Base-by-base conservation (phyloP, 2,113 vertebrate genomes). In the Emydura subglobosa region DNA sequence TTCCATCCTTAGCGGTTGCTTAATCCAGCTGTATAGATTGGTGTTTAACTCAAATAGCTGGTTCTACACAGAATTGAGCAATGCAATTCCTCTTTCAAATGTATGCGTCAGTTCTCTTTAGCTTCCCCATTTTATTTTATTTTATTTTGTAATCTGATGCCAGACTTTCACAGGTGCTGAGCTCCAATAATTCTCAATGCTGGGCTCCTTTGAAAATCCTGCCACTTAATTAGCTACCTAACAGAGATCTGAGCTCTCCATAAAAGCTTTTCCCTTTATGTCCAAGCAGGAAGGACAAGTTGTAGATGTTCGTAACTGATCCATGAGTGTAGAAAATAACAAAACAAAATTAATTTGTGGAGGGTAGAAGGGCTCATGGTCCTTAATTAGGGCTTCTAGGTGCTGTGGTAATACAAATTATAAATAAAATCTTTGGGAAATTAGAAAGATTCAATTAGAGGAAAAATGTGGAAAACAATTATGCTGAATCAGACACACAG, bases 21-120 rank as follows among this genome's bases (percentile, higher is more conserved):
- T 76, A 27, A 39, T 76, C 74, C 10, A 27, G 19, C 50, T 55
- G 42, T 27, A 34, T 2, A 0, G 1, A 21, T 13, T 7, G 59
- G 51, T 42, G 1, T 91, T 74, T 4, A 50, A 21, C 78, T 84
- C 83, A 31, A 0, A 34, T 1, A 7, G 49, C 55, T 13, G 17
- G 31, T 55, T 50, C 59, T 5, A 21, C 13, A 1, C 42, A 25
- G 24, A 81, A 31, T 39, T 1, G 6, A 80, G 57, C 74, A 2
- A 5, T 9, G 7, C 74, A 1, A 1, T 81, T 85, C 50, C 83
- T 50, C 12, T 81, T 86, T 6, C 83, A 17, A 42, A 51, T 4
- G 4, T 39, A 8, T 0, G 2, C 34, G 5, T 81, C 78, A 9
- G 0, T 82, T 42, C 34, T 59, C 14, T 2, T 82, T 51, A 27